A percentile compares a stretch with the other conserved stretches of the same genome.
phyloP scores from a whole-genome alignment of 1,140 invertebrate genomes.

The Calephelis nemesis region DNA sequence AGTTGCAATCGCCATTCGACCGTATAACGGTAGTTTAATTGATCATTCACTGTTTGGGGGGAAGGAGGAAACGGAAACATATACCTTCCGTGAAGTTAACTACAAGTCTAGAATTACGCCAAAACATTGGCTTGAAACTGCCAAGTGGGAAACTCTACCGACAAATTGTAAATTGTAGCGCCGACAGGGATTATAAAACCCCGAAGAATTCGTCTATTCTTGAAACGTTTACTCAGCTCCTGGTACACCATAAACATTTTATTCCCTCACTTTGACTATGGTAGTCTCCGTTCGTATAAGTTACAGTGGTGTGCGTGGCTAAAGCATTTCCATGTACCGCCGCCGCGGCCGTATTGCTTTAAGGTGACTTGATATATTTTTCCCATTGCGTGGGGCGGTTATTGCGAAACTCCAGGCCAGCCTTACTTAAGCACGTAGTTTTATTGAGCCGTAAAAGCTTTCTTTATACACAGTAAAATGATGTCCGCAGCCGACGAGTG shows the following conservation, averaged over 20 bases:
- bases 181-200: neutral
- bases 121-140: no score
- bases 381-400: conserved; percentile 24
- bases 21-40: conserved; percentile 7
- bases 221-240: neutral
- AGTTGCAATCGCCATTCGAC: conserved; percentile 36
- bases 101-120: no score
- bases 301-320: conserved; percentile 20
- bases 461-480: neutral
- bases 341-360: conserved; percentile 17
- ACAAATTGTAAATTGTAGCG: no score
- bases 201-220: no score
- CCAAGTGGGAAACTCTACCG: no score
- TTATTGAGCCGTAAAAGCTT: conserved; percentile 1
- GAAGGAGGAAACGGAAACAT: neutral
- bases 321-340: conserved; percentile 35
- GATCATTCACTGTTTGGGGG: neutral
- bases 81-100: neutral
- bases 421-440: conserved; percentile 29
- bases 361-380: conserved; percentile 34
- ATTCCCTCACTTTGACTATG: neutral
- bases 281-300: neutral
- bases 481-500: no score
- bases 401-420: conserved; percentile 24
- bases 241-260: conserved; percentile 6